phyloP scores from a whole-genome alignment of 2,888 invertebrate genomes.

The Nowickia ferox region DNA sequence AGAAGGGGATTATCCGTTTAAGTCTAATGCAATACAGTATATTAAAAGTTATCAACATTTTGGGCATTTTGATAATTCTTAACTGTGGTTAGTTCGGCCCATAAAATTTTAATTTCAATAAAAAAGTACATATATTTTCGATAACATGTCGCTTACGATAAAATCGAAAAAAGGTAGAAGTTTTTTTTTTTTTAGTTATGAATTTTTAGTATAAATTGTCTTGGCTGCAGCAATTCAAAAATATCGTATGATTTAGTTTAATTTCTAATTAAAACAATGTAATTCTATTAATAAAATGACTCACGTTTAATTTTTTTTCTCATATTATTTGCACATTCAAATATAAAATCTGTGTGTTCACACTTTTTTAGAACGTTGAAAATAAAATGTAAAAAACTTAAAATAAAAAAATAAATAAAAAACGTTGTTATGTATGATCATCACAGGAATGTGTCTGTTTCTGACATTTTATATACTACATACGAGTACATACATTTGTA shows the following conservation, averaged over 20 bases:
- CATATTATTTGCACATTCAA: constrained; percentile 22
- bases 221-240: constrained; percentile 38
- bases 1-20: too few relatives aligned
- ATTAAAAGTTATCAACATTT: too few relatives aligned
- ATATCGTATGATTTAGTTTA: constrained; percentile 53
- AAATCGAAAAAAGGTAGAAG: too few relatives aligned
- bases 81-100: too few relatives aligned
- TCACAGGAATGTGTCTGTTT: constrained; percentile 21
- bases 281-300: constrained; percentile 67
- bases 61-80: too few relatives aligned
- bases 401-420: not conserved
- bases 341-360: constrained; percentile 48
- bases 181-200: not conserved
- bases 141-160: too few relatives aligned
- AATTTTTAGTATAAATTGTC: constrained; percentile 12
- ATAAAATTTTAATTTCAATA: too few relatives aligned
- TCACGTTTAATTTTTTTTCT: constrained; percentile 46
- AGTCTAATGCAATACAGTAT: too few relatives aligned
- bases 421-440: constrained; percentile 19
- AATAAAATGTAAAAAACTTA: constrained; percentile 1
- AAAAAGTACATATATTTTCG: too few relatives aligned
- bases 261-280: constrained; percentile 64
- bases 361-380: constrained; percentile 43
- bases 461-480: not conserved
- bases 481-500: not conserved